These are phyloP conservation scores for Coturnix japonica DNA, from an alignment of 2,113 vertebrate genomes.

Conservation along the genomic window DNA sequence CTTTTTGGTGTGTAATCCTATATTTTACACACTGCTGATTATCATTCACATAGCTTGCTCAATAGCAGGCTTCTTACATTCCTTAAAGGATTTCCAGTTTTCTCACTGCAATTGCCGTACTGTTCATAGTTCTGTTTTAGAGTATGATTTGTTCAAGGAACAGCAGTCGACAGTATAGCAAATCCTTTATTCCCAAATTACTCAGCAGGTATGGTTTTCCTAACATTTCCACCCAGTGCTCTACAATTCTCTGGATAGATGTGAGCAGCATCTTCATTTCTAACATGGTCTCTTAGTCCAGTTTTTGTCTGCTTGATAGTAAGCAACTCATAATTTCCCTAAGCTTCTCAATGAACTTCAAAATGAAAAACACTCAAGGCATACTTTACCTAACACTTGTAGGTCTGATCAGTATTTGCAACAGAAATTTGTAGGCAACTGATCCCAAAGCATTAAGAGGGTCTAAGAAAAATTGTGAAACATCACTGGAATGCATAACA, in stretches of 20 bases:
- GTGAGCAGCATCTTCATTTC: neutral
- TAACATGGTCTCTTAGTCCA: neutral
- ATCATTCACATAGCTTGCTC: neutral
- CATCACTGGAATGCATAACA: constrained; percentile 20
- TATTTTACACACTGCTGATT: neutral
- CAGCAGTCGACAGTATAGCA: neutral
- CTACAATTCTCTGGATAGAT: neutral
- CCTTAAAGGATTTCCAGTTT: neutral
- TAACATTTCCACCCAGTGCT: neutral
- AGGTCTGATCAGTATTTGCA: neutral
- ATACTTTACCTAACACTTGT: neutral
- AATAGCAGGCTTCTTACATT: neutral
- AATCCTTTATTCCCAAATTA: constrained; percentile 27
- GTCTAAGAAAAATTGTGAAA: constrained; percentile 29
- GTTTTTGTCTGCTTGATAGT: neutral
- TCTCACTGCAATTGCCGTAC: neutral
- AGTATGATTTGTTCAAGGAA: neutral
- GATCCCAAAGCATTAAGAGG: constrained; percentile 17
- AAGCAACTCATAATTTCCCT: neutral
- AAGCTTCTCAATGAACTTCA: neutral
- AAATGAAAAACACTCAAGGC: neutral
- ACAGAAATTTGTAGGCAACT: constrained; percentile 10
- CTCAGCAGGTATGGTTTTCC: neutral
- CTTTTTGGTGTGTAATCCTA: neutral
- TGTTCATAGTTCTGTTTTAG: neutral